Conservation (phyloP, 2,797 vertebrate genomes). For the Antrozous pallidus region DNA sequence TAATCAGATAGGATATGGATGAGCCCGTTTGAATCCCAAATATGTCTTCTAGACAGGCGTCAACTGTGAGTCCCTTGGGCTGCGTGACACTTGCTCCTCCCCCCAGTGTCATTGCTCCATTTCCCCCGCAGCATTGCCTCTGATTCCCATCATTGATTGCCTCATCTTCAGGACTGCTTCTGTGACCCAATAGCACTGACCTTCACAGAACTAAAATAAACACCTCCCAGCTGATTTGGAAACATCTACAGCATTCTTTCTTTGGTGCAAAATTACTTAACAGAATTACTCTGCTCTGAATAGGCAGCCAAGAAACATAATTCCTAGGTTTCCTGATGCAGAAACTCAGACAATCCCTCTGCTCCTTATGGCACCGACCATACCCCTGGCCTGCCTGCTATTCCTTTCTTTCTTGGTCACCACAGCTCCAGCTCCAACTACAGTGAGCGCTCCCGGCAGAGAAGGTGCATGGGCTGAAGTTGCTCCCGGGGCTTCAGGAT, state of each 20-base stretch:
- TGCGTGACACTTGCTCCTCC: background rate
- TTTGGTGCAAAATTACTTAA: background rate
- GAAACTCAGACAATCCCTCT: background rate
- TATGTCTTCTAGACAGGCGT: background rate
- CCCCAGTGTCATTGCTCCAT: background rate
- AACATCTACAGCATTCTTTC: background rate
- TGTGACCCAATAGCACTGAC: background rate
- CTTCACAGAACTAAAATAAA: conserved; percentile 14
- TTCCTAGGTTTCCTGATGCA: background rate
- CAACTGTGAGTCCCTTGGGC: background rate
- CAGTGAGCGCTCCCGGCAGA: background rate
- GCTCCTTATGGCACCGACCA: background rate
- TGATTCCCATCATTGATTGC: background rate
- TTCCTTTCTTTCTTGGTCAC: background rate
- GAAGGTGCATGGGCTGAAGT: background rate
- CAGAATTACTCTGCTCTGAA: background rate
- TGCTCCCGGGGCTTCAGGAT: background rate
- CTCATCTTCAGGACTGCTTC: conserved; percentile 9
- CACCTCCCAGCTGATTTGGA: background rate
- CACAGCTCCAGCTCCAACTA: background rate
- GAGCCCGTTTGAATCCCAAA: background rate
- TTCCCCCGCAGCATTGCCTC: background rate
- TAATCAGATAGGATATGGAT: background rate
- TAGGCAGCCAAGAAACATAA: background rate
- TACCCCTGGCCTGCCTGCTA: background rate